Percentiles rank a stretch among this genome's conserved stretches.
Evolutionary conservation across 2,797 vertebrate species (phyloP).

Genomic region (Galago senegalensis): DNA sequence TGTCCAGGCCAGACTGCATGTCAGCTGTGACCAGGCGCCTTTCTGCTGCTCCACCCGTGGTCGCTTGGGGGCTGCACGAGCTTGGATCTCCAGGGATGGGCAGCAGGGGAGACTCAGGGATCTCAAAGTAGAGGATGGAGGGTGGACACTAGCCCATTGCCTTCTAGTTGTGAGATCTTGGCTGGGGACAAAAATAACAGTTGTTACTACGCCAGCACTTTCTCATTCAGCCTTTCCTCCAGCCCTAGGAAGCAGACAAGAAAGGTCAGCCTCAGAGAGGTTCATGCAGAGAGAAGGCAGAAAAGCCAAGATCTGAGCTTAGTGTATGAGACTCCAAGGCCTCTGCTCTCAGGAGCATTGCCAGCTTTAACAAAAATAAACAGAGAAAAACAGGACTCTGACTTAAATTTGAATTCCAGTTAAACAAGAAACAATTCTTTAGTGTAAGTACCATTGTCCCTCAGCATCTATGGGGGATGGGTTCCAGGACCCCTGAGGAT

Average conservation of each 20-base stretch:
- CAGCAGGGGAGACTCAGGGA: not conserved
- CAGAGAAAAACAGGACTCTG: not conserved
- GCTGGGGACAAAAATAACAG: not conserved
- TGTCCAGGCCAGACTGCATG: fast-evolving
- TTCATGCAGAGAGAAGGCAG: not conserved
- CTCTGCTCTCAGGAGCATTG: not conserved
- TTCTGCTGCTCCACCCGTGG: not conserved
- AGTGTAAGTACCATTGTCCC: not conserved
- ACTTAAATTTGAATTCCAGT: not conserved
- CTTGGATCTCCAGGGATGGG: not conserved
- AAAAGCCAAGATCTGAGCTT: not conserved
- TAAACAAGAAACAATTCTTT: not conserved
- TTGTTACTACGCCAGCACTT: not conserved
- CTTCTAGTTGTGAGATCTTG: not conserved
- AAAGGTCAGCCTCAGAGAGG: not conserved
- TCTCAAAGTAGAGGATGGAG: not conserved
- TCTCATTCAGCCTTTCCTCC: not conserved
- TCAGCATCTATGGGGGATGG: not conserved
- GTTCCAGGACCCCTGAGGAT: not conserved
- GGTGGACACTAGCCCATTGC: fast-evolving
- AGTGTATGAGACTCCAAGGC: not conserved
- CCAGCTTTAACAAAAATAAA: not conserved
- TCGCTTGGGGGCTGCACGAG: fast-evolving
- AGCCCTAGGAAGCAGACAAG: not conserved
- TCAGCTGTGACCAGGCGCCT: not conserved